Evolutionary conservation across 1,140 invertebrate species (phyloP), one percentile per base, ranked within the genome.

Genomic region (Megalopta genalis): DNA sequence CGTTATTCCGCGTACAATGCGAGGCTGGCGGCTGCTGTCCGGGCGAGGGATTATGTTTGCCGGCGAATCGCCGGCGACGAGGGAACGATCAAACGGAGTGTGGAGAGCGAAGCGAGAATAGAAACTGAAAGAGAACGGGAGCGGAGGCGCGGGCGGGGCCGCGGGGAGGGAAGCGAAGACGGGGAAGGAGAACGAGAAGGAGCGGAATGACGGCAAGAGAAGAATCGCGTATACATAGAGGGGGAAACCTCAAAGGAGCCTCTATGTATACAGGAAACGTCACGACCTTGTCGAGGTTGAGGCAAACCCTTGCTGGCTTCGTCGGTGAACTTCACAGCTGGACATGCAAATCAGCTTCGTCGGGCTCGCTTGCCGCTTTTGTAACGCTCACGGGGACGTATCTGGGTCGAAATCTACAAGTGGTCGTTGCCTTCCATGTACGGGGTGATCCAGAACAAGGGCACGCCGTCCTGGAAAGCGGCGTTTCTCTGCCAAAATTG

Each of bases 231-330:
- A 69, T 32, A 32, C 32, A 32, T 59, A 80, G 62, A 66, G 80
- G 52, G 77, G 73, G 80, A 87, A 88, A 87, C 79, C 80, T 66
- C 67, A 64, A 83, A 87, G 86, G 77, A 64, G 63, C 25, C 67
- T 10, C 71, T 60, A 57, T 80, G 7, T 57, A 60, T 49, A 59
- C 60, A 86, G 87, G 77, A 89, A 89, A 82, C 80, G 70, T 64
- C 73, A 32, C 77, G 86, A 88, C 86, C 88, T 89, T 88, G 80
- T 52, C 54, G 80, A 88, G 84, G 83, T 83, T 84, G 27, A 68
- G 62, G n/a, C 54, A 59, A 86, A 85, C 82, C 57, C 82, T 83
- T 71, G 74, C 62, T 69, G 84, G 79, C 80, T 89, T 88, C 86
- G 54, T 57, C 32, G 57, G 6, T 23, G 64, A 82, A 73, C 52